phyloP scores from a whole-genome alignment of 2,113 vertebrate species.

The Gulo gulo region DNA sequence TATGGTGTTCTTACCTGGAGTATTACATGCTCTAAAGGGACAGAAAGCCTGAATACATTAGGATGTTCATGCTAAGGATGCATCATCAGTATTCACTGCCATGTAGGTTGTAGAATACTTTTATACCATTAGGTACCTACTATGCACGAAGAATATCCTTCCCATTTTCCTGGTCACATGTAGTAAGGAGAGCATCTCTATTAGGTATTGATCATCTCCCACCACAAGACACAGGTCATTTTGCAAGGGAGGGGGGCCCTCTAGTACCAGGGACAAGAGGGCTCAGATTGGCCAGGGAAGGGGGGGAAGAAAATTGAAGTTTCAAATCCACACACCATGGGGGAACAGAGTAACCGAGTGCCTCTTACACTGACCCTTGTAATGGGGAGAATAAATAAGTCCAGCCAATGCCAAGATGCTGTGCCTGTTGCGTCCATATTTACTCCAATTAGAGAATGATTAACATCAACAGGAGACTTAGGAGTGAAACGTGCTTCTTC shows the following conservation, averaged over 20 bases:
- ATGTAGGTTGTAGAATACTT: neutral
- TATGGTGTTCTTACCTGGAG: neutral
- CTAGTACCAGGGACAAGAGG: neutral
- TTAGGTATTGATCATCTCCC: neutral
- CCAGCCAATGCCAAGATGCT: neutral
- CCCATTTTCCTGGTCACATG: neutral
- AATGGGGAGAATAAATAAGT: conserved; percentile 10
- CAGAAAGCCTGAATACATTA: neutral
- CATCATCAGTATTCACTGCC: neutral
- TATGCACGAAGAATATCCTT: neutral
- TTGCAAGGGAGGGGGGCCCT: neutral
- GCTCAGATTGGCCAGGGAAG: neutral
- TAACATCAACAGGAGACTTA: neutral
- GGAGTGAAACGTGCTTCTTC: neutral
- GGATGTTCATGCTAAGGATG: neutral
- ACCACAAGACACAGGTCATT: neutral
- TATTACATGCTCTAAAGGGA: neutral
- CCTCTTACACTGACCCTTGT: neutral
- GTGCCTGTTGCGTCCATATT: neutral
- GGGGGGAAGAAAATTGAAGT: conserved; percentile 44
- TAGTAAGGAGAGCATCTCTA: neutral
- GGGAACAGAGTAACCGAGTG: neutral
- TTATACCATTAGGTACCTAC: neutral
- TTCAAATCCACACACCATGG: neutral
- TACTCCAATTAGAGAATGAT: conserved; percentile 3